Base-by-base conservation (phyloP, 1,140 invertebrate genomes). In the Portunus trituberculatus region DNA sequence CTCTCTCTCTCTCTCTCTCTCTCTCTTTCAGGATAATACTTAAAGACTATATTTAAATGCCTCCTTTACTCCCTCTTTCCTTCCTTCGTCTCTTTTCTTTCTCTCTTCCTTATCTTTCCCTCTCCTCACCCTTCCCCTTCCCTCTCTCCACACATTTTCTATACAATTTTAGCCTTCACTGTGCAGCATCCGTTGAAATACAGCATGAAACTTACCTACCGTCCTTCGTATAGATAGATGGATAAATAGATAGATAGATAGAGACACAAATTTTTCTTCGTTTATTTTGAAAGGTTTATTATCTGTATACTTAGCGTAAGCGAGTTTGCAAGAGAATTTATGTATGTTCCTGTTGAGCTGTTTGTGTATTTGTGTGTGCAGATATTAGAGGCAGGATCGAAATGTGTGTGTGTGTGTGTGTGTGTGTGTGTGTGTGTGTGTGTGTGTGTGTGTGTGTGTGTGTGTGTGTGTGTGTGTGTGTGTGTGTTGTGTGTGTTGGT, bases 401-500 rank as follows among this genome's bases (percentile, higher is more conserved):
- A 76, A 7, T 76, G 67, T n/a, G 67, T 76, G 67, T 76, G 67
- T 76, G 67, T 76, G 67, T 76, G 67, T 76, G 67, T 76, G 67
- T 76, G 67, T 76, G 67, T 76, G 67, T 76, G 67, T 76, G 67
- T 76, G 67, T 76, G 67, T 76, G 67, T 76, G 67, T 76, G 67
- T 76, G 67, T 76, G 67, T 76, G 67, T 76, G 67, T 76, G 67
- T 76, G 67, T 76, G 20, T n/a, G 67, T 76, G 20, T n/a, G n/a
- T 76, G 6, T 25, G 67, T 59, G 48, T 52, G 48, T 52, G 48
- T 52, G 48, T 52, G 48, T 52, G 48, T 52, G 48, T 52, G 48
- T 52, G 48, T 52, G 6, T 52, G 14, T 52, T 14, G 48, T 52
- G 48, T 6, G 48, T 6, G 48, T 52, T 59, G 39, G 39, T 39